Evolutionary conservation across 1,140 invertebrate species (phyloP).

Genomic region (Acyrthosiphon pisum): DNA sequence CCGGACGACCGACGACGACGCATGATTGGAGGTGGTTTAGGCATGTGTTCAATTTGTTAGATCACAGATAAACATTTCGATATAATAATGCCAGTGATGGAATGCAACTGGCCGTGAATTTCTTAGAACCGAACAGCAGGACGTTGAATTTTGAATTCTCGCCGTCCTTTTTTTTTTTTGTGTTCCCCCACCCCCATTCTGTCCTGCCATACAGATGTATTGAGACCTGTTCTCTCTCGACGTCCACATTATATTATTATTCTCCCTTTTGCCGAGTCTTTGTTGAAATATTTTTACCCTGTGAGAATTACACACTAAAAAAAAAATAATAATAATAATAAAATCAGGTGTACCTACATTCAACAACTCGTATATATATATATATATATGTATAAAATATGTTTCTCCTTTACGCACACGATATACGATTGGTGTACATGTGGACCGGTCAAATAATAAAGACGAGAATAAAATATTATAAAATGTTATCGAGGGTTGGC

Average conservation of each 20-base stretch:
- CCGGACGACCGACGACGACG: neutral
- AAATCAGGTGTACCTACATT: constrained; percentile 44
- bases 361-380: neutral
- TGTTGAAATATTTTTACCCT: neutral
- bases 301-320: neutral
- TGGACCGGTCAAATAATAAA: neutral
- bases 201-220: neutral
- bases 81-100: constrained; percentile 35
- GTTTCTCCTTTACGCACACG: neutral
- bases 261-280: neutral
- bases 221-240: constrained; percentile 37
- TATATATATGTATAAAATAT: neutral
- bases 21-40: neutral
- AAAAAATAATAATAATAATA: constrained; percentile 10
- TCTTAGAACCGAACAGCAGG: constrained; percentile 55
- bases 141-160: constrained; percentile 51
- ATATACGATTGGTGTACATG: neutral
- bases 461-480: neutral
- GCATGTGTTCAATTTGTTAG: constrained; percentile 36
- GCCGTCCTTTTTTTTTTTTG: constrained; percentile 37
- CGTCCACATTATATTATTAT: neutral
- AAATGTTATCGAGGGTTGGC: neutral
- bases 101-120: constrained; percentile 55
- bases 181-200: constrained; percentile 1
- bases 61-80: constrained; percentile 43